phyloP scores from a whole-genome alignment of 2,113 vertebrate genomes.

The Benthochromis sp. region DNA sequence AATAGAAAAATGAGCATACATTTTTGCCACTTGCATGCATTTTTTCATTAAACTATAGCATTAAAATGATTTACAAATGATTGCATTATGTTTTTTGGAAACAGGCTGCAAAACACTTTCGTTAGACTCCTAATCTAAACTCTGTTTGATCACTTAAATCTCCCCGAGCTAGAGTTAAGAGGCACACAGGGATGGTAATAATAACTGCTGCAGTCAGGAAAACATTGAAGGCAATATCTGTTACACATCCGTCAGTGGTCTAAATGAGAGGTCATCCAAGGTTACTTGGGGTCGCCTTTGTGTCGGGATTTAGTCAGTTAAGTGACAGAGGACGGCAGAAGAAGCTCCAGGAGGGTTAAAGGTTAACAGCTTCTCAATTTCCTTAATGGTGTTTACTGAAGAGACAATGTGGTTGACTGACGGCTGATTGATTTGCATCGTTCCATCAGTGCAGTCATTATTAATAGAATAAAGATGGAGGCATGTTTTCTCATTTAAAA shows the following conservation, averaged over 20 bases:
- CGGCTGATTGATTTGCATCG: not conserved
- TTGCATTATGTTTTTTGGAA: not conserved
- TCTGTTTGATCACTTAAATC: not conserved
- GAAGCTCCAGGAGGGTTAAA: slow-evolving; percentile 5
- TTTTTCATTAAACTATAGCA: not conserved
- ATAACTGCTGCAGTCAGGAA: not conserved
- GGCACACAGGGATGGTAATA: not conserved
- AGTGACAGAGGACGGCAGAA: not conserved
- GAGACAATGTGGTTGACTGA: not conserved
- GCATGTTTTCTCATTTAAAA: not conserved
- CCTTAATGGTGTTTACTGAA: slow-evolving; percentile 20
- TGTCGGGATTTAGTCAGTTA: slow-evolving; percentile 2
- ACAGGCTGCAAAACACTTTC: not conserved
- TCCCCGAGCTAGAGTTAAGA: not conserved
- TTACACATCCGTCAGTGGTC: slow-evolving; percentile 8
- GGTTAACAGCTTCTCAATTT: slow-evolving; percentile 42
- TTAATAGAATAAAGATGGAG: not conserved
- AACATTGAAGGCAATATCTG: not conserved
- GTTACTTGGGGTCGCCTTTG: slow-evolving; percentile 14
- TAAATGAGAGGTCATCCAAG: slow-evolving; percentile 9
- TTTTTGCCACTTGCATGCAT: not conserved
- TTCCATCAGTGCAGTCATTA: not conserved
- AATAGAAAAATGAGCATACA: not conserved
- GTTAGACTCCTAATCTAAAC: not conserved
- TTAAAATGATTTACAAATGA: not conserved